Evolutionary conservation across 2,113 vertebrate genomes (phyloP).

Genomic region (Antigone vipio): DNA sequence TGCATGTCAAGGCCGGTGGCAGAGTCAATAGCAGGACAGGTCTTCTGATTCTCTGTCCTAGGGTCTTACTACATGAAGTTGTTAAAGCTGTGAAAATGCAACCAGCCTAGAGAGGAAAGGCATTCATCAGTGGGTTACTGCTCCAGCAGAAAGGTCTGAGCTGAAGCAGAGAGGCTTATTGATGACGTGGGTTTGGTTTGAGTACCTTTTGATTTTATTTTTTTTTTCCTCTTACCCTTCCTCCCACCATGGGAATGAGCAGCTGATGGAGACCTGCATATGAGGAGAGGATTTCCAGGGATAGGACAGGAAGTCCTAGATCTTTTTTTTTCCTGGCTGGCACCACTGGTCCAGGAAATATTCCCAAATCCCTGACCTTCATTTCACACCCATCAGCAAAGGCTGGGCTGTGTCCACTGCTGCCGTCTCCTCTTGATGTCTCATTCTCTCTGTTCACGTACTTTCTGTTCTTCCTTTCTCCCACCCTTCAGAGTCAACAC

Average conservation of each 20-base stretch:
- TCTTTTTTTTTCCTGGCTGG: not conserved
- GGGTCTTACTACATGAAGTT: fast-evolving
- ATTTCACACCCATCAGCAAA: not conserved
- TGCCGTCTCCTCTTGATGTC: not conserved
- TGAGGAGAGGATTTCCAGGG: not conserved
- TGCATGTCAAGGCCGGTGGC: not conserved
- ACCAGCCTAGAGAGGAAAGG: not conserved
- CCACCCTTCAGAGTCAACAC: not conserved
- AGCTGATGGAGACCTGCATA: not conserved
- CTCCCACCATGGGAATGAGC: not conserved
- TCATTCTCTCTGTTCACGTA: not conserved
- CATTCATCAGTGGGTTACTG: not conserved
- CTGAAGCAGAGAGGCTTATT: not conserved
- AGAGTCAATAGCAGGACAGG: not conserved
- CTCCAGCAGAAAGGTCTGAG: not conserved
- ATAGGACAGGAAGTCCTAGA: not conserved
- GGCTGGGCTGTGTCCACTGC: not conserved
- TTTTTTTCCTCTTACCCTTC: not conserved
- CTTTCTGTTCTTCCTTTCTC: not conserved
- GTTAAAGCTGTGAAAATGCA: not conserved
- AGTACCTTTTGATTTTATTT: not conserved
- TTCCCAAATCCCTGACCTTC: not conserved
- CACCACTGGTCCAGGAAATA: not conserved
- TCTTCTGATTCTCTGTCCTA: not conserved
- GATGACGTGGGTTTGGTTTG: not conserved